Percentiles rank a stretch among this genome's conserved stretches.
Evolutionary conservation across 2,797 vertebrate species (phyloP).

Genomic region (Menidia menidia): DNA sequence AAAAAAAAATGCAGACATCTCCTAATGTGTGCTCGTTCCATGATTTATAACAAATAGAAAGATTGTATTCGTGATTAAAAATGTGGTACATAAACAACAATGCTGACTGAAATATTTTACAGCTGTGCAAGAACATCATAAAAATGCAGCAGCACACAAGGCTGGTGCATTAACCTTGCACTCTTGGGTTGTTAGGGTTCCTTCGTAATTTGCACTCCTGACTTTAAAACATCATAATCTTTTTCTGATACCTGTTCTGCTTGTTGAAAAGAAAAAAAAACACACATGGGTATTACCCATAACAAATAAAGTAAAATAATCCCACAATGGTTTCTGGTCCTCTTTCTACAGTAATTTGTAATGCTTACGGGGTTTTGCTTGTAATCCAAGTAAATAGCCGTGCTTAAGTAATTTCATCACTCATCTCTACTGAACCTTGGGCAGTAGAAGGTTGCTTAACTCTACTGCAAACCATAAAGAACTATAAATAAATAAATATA

Average conservation of each 20-base stretch:
- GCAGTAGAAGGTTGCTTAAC: constrained; percentile 32
- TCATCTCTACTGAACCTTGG: constrained; percentile 45
- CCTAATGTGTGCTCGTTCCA: not conserved
- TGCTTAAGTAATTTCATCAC: constrained; percentile 55
- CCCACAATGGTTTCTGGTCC: constrained; percentile 35
- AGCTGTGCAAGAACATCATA: not conserved
- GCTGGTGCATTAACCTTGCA: not conserved
- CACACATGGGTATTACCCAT: too few relatives aligned
- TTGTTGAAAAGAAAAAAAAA: too few relatives aligned
- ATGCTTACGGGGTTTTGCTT: constrained; percentile 49
- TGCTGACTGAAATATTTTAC: not conserved
- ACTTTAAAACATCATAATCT: not conserved
- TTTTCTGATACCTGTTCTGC: not conserved
- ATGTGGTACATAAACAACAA: not conserved
- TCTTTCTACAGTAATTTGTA: constrained; percentile 49
- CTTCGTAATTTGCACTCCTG: too few relatives aligned
- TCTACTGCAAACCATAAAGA: constrained; percentile 41
- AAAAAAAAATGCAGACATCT: constrained; percentile 11
- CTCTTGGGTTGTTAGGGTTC: not conserved
- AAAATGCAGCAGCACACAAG: not conserved
- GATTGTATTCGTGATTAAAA: not conserved
- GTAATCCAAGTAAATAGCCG: constrained; percentile 62
- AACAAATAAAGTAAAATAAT: constrained; percentile 39
- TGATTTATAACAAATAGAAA: not conserved
- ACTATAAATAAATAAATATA: constrained; percentile 53